phyloP scores from a whole-genome alignment of 2,113 vertebrate genomes.

The Scortum barcoo region DNA sequence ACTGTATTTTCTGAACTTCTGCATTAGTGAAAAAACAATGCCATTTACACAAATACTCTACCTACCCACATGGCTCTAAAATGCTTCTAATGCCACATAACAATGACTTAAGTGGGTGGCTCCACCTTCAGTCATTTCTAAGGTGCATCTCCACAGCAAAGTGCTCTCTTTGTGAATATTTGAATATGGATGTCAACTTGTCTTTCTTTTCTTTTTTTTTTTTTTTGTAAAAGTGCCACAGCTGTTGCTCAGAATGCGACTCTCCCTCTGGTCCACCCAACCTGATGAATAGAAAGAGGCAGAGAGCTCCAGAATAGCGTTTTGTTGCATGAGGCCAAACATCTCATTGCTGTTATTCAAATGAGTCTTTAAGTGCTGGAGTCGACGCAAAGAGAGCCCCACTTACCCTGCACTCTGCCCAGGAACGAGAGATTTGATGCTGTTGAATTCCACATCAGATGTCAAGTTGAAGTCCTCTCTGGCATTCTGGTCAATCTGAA shows the following conservation, averaged over 20 bases:
- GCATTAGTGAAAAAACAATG: slow-evolving; percentile 20
- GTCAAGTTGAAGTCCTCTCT: slow-evolving; percentile 89
- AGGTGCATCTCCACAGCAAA: slow-evolving; percentile 22
- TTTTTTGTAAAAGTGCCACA: slow-evolving; percentile 37
- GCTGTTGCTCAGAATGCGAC: slow-evolving; percentile 15
- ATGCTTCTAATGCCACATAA: slow-evolving; percentile 27
- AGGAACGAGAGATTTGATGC: slow-evolving; percentile 89
- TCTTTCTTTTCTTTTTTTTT: slow-evolving; percentile 13
- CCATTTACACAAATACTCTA: slow-evolving; percentile 10
- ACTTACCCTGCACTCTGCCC: slow-evolving; percentile 92
- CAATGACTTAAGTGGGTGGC: slow-evolving; percentile 17
- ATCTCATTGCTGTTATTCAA: slow-evolving; percentile 51
- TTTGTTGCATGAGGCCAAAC: slow-evolving; percentile 32
- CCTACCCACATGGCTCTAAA: background rate
- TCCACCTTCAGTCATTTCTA: slow-evolving; percentile 4
- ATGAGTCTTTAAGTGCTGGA: slow-evolving; percentile 28
- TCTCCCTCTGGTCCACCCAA: slow-evolving; percentile 5
- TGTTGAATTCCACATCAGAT: slow-evolving; percentile 91
- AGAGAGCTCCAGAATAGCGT: slow-evolving; percentile 5
- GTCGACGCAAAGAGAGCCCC: background rate
- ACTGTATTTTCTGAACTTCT: slow-evolving; percentile 29
- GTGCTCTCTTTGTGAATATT: slow-evolving; percentile 4
- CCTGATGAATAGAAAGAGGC: slow-evolving; percentile 28
- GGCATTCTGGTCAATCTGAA: slow-evolving; percentile 88
- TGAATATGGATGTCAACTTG: slow-evolving; percentile 40